Evolutionary conservation across 2,797 vertebrate genomes (phyloP).

Genomic region (Prunella strophiata): DNA sequence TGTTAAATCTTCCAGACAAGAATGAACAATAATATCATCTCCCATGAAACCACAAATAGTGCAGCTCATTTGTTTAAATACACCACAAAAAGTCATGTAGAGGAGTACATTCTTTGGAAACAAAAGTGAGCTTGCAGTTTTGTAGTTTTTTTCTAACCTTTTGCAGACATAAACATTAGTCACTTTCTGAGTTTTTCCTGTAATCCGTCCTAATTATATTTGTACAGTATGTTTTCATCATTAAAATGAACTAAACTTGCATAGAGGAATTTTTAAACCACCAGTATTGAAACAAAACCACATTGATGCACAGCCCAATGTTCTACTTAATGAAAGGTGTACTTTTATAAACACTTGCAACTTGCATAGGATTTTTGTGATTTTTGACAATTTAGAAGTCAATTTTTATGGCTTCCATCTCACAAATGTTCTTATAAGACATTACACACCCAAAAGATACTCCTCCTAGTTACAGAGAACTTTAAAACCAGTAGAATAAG

Average conservation of each 20-base stretch:
- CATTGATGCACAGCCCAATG: neutral
- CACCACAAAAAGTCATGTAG: neutral
- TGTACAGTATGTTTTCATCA: neutral
- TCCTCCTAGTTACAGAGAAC: neutral
- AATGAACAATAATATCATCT: neutral
- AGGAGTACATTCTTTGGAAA: neutral
- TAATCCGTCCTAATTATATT: slow-evolving; percentile 13
- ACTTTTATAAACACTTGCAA: neutral
- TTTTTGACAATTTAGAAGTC: neutral
- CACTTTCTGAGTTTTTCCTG: slow-evolving; percentile 12
- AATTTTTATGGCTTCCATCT: neutral
- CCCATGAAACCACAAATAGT: neutral
- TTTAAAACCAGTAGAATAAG: neutral
- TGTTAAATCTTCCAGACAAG: neutral
- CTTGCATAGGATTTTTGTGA: neutral
- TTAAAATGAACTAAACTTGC: neutral
- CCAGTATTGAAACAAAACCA: neutral
- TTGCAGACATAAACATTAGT: slow-evolving; percentile 41
- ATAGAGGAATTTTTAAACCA: neutral
- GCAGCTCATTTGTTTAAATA: neutral
- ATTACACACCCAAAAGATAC: neutral
- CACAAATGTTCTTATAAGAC: neutral
- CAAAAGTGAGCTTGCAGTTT: neutral
- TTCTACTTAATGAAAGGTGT: neutral
- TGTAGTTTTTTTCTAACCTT: neutral